Percentiles rank a stretch among this genome's conserved stretches.
Evolutionary conservation across 2,113 vertebrate genomes (phyloP).

Genomic region (Antechinus stuartii): DNA sequence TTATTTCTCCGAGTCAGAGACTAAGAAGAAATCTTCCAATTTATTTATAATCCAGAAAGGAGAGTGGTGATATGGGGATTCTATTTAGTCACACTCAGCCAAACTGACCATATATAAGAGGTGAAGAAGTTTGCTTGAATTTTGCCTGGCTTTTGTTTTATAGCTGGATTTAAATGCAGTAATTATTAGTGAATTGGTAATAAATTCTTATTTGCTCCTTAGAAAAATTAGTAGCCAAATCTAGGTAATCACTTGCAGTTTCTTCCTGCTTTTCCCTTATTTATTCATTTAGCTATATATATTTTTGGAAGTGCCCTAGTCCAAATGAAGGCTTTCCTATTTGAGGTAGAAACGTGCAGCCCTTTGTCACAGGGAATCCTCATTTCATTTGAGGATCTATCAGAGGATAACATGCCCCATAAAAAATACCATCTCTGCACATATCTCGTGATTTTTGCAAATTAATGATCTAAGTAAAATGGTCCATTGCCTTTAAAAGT

Average conservation of each 20-base stretch:
- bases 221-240: conserved; percentile 45
- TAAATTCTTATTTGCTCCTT: conserved; percentile 64
- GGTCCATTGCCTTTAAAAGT: conserved; percentile 81
- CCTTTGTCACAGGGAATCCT: conserved; percentile 64
- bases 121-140: neutral
- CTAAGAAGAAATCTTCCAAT: neutral
- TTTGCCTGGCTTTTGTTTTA: conserved; percentile 12
- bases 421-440: conserved; percentile 77
- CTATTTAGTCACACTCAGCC: neutral
- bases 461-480: conserved; percentile 82
- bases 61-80: neutral
- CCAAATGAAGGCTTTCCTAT: conserved; percentile 62
- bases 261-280: conserved; percentile 18
- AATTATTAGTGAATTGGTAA: conserved; percentile 15
- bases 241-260: conserved; percentile 23
- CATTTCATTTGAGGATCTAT: conserved; percentile 80
- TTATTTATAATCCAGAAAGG: neutral
- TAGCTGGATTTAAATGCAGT: neutral
- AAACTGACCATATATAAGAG: neutral
- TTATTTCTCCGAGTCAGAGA: neutral
- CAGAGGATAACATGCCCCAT: conserved; percentile 67
- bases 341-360: conserved; percentile 70
- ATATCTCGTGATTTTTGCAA: conserved; percentile 83
- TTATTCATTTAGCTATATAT: conserved; percentile 42
- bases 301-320: conserved; percentile 69